Evolutionary conservation across 1,140 invertebrate species (phyloP).

Genomic region (Laodelphax striatellus): DNA sequence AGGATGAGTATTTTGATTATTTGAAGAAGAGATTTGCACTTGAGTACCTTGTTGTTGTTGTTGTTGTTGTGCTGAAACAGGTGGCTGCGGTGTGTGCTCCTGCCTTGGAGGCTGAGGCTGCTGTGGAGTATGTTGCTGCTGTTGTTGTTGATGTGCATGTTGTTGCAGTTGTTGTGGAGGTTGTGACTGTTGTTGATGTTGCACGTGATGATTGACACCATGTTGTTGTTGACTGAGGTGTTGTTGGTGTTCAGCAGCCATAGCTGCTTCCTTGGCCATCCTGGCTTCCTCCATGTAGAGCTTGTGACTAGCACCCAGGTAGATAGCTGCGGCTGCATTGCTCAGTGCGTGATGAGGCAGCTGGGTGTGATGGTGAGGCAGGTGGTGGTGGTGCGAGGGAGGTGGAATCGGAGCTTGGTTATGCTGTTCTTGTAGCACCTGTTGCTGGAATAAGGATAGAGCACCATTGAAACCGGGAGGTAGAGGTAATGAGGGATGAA

Average conservation of each 20-base stretch:
- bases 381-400: constrained; percentile 22
- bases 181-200: constrained; percentile 20
- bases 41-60: constrained; percentile 24
- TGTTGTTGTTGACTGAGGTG: constrained; percentile 29
- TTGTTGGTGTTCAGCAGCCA: constrained; percentile 34
- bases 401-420: constrained; percentile 14
- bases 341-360: constrained; percentile 40
- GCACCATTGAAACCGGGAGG: constrained; percentile 26
- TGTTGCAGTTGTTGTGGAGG: constrained; percentile 33
- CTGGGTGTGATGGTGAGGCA: constrained; percentile 34
- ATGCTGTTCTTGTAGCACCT: constrained; percentile 26
- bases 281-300: constrained; percentile 61
- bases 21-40: constrained; percentile 15
- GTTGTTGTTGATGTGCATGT: constrained; percentile 34
- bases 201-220: constrained; percentile 25
- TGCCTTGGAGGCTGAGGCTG: constrained; percentile 40
- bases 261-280: constrained; percentile 50
- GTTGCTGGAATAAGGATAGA: constrained; percentile 25
- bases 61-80: constrained; percentile 27
- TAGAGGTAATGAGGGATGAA: constrained; percentile 18
- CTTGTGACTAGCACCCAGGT: constrained; percentile 56
- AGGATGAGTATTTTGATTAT: constrained; percentile 8
- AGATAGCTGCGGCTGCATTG: constrained; percentile 60
- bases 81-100: constrained; percentile 30
- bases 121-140: constrained; percentile 37